These are phyloP conservation scores for Gallinago undulata DNA, from an alignment of 2,113 vertebrate species.

Conservation along the genomic window DNA sequence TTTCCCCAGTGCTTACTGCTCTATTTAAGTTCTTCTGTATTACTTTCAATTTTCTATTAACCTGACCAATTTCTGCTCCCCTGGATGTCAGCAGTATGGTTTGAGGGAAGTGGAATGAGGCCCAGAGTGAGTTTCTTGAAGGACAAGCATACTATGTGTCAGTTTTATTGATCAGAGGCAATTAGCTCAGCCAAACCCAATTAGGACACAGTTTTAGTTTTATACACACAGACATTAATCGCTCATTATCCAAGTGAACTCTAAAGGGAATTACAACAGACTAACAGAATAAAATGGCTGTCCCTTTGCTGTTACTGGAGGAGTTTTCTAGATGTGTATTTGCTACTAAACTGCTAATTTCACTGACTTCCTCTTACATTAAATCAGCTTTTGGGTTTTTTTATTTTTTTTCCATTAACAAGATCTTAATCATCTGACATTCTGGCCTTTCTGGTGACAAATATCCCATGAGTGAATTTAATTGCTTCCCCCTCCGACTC, in stretches of 20 bases:
- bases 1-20: constrained; percentile 13
- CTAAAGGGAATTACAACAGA: constrained; percentile 7
- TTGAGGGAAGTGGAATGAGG: neutral
- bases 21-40: neutral
- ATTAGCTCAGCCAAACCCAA: constrained; percentile 49
- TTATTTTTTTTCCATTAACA: neutral
- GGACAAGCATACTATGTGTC: neutral
- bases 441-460: constrained; percentile 21
- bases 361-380: neutral
- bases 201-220: constrained; percentile 53
- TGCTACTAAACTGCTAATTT: neutral
- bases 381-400: neutral
- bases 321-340: neutral
- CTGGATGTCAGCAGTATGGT: neutral
- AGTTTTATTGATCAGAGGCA: constrained; percentile 50
- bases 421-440: constrained; percentile 23
- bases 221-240: constrained; percentile 33
- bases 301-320: constrained; percentile 9
- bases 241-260: constrained; percentile 42
- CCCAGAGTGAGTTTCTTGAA: constrained; percentile 18
- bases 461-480: neutral
- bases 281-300: constrained; percentile 16
- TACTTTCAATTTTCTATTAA: constrained; percentile 2
- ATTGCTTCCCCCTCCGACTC: neutral
- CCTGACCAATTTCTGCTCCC: neutral